phyloP scores from a whole-genome alignment of 2,888 invertebrate genomes.

The Acleris emargana region DNA sequence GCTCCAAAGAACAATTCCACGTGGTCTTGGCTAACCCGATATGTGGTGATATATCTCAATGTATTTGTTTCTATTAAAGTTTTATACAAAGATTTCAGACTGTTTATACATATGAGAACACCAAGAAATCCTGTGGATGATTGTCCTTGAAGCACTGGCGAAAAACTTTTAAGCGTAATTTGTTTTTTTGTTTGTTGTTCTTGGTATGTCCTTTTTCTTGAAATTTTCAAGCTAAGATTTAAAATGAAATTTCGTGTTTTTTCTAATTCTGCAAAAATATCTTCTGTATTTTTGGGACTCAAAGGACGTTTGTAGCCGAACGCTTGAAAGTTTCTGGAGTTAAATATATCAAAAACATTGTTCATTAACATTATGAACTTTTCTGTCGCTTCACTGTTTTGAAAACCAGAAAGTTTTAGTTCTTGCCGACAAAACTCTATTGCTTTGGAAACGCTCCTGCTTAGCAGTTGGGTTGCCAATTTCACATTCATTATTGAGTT shows the following conservation, averaged over 20 bases:
- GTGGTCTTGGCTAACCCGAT: constrained; percentile 38
- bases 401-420: constrained; percentile 34
- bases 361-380: constrained; percentile 36
- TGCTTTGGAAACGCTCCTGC: constrained; percentile 40
- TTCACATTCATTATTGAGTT: constrained; percentile 43
- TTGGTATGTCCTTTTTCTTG: not conserved
- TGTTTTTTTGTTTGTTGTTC: constrained; percentile 9
- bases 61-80: constrained; percentile 7
- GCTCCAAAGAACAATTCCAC: constrained; percentile 39
- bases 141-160: not conserved
- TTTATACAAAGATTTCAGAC: constrained; percentile 21
- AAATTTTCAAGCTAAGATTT: constrained; percentile 9
- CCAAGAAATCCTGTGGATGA: constrained; percentile 36
- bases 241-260: constrained; percentile 19
- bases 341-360: constrained; percentile 41
- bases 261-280: constrained; percentile 15
- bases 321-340: constrained; percentile 27
- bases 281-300: not conserved
- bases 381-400: constrained; percentile 35
- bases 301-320: constrained; percentile 38
- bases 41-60: constrained; percentile 24
- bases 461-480: constrained; percentile 40
- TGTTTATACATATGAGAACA: constrained; percentile 32
- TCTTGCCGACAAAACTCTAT: constrained; percentile 34
- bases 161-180: not conserved